Evolutionary conservation across 2,888 invertebrate genomes (phyloP), one percentile per base, ranked within the genome.

Genomic region (Julus scanicus): DNA sequence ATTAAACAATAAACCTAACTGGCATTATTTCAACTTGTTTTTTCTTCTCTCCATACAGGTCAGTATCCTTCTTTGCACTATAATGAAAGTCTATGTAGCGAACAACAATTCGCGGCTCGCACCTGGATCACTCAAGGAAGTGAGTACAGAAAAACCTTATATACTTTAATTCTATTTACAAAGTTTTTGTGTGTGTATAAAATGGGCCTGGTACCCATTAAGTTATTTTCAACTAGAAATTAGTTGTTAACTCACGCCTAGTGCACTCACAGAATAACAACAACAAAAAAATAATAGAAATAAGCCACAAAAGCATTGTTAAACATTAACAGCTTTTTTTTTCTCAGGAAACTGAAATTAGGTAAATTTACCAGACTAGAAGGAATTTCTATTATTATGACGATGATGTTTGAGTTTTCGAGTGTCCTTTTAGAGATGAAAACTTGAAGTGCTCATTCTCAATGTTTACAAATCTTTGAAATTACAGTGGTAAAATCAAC

Each of bases 41-140:
- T 20, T 86, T 11, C 4, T 40, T 86, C 17, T 5, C 90, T n/a
- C n/a, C n/a, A n/a, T n/a, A n/a, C n/a, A 92, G 93, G 93, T 86
- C 90, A 91, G 87, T 90, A 91, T 9, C 91, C 92, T 63, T 92
- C 91, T 89, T 91, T 91, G 20, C 90, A 91, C 63, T 93, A 92
- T 89, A 92, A 93, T 83, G 91, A 91, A 40, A 91, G 91, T 88
- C 91, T 94, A 49, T 94, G 94, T 90, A 92, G 92, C 83, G 92
- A 93, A 90, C 93, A 90, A 13, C 90, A 94, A 91, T 94, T 94
- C 90, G 92, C 93, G 87, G 92, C 93, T 86, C 93, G 93, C 85
- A 92, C 93, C 84, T 95, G 94, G 94, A 93, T 94, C 90, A 95
- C 95, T 1, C 94, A 94, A 94, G 94, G 94, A 90, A 93, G 94